Percentiles rank a stretch among this genome's conserved stretches.
phyloP scores from a whole-genome alignment of 1,140 invertebrate genomes.

The Mylabris phalerata region DNA sequence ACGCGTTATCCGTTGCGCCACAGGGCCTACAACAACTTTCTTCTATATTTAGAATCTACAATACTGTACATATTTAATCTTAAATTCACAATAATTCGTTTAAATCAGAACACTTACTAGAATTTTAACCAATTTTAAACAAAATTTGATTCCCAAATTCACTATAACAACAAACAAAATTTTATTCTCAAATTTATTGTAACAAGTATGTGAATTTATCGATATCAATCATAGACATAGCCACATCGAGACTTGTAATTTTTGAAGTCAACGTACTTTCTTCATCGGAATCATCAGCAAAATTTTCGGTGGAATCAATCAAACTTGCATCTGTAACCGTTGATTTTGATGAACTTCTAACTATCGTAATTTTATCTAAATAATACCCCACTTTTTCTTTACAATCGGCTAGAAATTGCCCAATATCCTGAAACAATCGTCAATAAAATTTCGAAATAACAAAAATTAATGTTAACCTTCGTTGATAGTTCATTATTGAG shows the following conservation, averaged over 20 bases:
- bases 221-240: slow-evolving; percentile 30
- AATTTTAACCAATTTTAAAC: too few relatives aligned
- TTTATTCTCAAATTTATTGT: not conserved
- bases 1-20: slow-evolving; percentile 89
- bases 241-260: not conserved
- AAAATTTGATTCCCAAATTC: not conserved
- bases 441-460: not conserved
- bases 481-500: slow-evolving; percentile 22
- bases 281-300: slow-evolving; percentile 23
- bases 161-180: not conserved
- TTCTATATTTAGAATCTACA: too few relatives aligned
- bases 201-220: slow-evolving; percentile 23
- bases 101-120: too few relatives aligned
- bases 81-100: too few relatives aligned
- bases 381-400: slow-evolving; percentile 21
- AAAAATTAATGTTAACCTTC: slow-evolving; percentile 10
- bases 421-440: slow-evolving; percentile 23
- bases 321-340: not conserved
- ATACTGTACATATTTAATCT: too few relatives aligned
- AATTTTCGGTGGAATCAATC: slow-evolving; percentile 1
- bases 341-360: slow-evolving; percentile 1
- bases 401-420: slow-evolving; percentile 21
- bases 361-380: slow-evolving; percentile 8
- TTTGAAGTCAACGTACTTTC: too few relatives aligned
- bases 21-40: slow-evolving; percentile 52